Base-by-base conservation (phyloP, 2,113 vertebrate genomes). In the Pollimyrus isidori region DNA sequence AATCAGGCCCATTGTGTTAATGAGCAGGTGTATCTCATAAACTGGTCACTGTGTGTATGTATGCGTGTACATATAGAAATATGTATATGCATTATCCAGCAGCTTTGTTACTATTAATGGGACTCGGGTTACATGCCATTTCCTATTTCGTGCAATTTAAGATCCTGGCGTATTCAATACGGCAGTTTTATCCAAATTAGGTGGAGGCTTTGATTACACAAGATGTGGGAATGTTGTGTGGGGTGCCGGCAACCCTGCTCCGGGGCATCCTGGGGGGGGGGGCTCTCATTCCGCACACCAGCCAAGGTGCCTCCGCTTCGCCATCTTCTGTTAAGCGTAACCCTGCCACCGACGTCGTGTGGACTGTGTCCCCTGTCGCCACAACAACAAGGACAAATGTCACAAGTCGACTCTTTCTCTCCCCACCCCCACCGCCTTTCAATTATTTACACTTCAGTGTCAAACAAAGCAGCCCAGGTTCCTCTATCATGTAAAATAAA, bases 391-490 rank as follows among this genome's bases (percentile, higher is more conserved):
- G 92, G 92, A 93, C 94, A 95, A 95, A 94, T 94, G 94, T 94
- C 95, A 94, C 90, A 35, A 92, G 80, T 90, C 62, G 84, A 89
- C 86, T 94, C 92, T 89, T 92, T 89, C 92, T 92, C 30, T 91
- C 92, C 92, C 52, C 30, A 91, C 92, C 92, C 52, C 92, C 92
- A 91, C 92, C 89, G 90, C 87, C 82, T 85, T 89, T 95, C 91
- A 96, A 96, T 96, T 95, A 96, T 96, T 96, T 93, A 95, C 92
- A 91, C 92, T 90, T 92, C 92, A 91, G 93, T 95, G 95, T 96
- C 94, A 93, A 95, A 95, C 95, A 95, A 95, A 96, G 95, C 94
- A 95, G 93, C 93, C 92, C 92, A 94, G 93, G 94, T 94, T 94
- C 93, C 93, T 92, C 92, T 93, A 93, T 93, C 87, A 91, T 92